Evolutionary conservation across 2,888 invertebrate genomes (phyloP), one percentile per base, ranked within the genome.

Genomic region (Chesias legatella): DNA sequence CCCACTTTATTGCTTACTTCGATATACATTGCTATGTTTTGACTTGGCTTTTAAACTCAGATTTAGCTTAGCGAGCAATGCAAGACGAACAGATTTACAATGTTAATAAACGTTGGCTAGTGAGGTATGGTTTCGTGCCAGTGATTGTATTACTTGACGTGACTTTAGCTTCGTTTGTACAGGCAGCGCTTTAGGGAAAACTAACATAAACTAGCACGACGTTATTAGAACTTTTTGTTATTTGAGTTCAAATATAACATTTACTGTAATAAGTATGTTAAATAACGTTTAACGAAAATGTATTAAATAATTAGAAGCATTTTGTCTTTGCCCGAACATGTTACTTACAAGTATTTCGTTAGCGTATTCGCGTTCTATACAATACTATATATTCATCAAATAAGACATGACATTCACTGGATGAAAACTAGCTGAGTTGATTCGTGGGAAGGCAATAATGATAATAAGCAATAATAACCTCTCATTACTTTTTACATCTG

Each of bases 151-250:
- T 63, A 65, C 56, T 59, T 82, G 77, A 77, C 84, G 82, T 81
- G 82, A 76, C 76, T 74, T 37, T 52, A 53, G 50, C 54, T 70
- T 69, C 69, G 81, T 84, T 83, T 85, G 81, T 75, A 70, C 76
- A 83, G 74, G 60, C 71, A 60, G 54, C 67, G 70, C 67, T 79
- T 73, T 63, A 58, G 73, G 67, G 65, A 80, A 84, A 84, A 84
- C 84, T 82, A 85, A 85, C 83, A 83, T 78, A 73, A 81, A 77
- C 76, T 74, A 77, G 60, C 68, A 73, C 66, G 63, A 65, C 64
- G 49, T 54, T 63, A 40, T 56, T 53, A 48, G 42, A 47, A 49
- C 41, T 41, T 50, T 51, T 59, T 47, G 53, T 44, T 47, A 39
- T 37, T 35, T 38, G 2, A 17, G 9, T 41, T 10, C 34, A 40